Percentiles rank a stretch among this genome's conserved stretches.
Conservation (phyloP, 2,888 invertebrate genomes). For the Muschampia plurimacula region DNA sequence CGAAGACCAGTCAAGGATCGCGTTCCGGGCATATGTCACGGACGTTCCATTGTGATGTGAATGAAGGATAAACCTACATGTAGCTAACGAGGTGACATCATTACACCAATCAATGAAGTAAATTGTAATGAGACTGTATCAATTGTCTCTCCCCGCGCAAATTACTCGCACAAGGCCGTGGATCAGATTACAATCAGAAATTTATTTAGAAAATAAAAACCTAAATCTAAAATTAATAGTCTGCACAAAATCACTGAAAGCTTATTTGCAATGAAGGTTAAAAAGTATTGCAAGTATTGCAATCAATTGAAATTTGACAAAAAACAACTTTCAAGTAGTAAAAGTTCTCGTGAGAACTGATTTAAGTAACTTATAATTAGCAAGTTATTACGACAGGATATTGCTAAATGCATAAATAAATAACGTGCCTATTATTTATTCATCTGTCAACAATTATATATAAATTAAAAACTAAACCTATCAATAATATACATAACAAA, state of each 20-base stretch:
- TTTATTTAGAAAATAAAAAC: not conserved
- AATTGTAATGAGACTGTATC: constrained; percentile 36
- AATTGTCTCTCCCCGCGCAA: constrained; percentile 28
- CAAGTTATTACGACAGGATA: not conserved
- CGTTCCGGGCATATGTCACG: constrained; percentile 33
- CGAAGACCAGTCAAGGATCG: constrained; percentile 30
- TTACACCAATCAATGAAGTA: constrained; percentile 34
- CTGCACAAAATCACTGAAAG: not conserved
- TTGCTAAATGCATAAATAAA: constrained; percentile 5
- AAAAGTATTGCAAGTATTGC: constrained; percentile 20
- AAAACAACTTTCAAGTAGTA: constrained; percentile 12
- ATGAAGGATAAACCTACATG: constrained; percentile 32
- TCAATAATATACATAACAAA: too few species aligned
- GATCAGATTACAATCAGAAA: not conserved
- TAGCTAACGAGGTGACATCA: constrained; percentile 36
- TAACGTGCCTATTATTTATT: not conserved
- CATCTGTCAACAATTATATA: too few species aligned
- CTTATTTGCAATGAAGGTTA: constrained; percentile 11
- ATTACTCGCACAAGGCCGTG: constrained; percentile 14
- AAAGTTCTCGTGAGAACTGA: not conserved
- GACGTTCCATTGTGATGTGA: constrained; percentile 33
- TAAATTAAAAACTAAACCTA: too few species aligned
- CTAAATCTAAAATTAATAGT: not conserved
- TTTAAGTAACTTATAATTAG: not conserved
- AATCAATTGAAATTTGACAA: constrained; percentile 2